phyloP scores from a whole-genome alignment of 2,113 vertebrate genomes.

The Microtus pennsylvanicus region DNA sequence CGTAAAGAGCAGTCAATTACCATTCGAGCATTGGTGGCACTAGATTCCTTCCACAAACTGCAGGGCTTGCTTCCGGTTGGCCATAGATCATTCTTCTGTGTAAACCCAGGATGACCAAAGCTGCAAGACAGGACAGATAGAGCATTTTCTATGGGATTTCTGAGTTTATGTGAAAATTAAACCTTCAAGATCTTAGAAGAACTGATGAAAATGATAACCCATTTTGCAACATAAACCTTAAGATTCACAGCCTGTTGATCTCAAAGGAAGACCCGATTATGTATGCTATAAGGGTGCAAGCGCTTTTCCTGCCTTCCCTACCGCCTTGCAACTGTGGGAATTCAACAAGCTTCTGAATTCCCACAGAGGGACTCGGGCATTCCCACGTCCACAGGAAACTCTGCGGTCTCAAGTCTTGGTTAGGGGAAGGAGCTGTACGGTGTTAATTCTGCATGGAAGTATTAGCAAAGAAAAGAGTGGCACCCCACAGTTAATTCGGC shows the following conservation, averaged over 20 bases:
- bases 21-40: accelerated
- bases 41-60: not conserved
- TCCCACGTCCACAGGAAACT: not conserved
- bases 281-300: not conserved
- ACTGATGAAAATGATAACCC: constrained; percentile 41
- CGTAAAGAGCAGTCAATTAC: not conserved
- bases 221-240: constrained; percentile 20
- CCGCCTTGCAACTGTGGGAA: not conserved
- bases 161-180: constrained; percentile 60
- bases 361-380: not conserved
- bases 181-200: constrained; percentile 63
- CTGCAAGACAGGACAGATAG: not conserved
- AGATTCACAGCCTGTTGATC: not conserved
- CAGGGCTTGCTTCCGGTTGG: not conserved
- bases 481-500: constrained; percentile 37
- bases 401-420: not conserved
- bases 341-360: not conserved
- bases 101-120: constrained; percentile 54
- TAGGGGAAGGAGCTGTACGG: not conserved
- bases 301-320: not conserved
- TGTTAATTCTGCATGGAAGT: constrained; percentile 33
- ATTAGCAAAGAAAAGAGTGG: constrained; percentile 44
- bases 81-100: not conserved
- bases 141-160: constrained; percentile 52
- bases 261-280: not conserved